Base-by-base conservation (phyloP, 2,888 invertebrate genomes). In the Cephus pygmeus region DNA sequence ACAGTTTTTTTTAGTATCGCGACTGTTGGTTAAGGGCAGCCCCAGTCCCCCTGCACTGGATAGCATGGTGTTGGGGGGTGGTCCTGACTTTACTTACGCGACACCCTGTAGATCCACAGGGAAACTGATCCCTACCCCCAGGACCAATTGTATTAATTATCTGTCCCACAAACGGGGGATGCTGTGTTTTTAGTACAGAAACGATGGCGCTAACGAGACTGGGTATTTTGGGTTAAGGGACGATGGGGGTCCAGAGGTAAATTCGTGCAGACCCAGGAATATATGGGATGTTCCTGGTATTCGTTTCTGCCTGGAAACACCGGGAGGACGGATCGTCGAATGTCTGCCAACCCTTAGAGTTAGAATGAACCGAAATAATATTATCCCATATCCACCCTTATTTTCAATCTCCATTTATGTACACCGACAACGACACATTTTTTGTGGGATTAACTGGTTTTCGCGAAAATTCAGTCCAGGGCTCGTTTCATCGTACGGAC, bases 61-160 rank as follows among this genome's bases (percentile, higher is more conserved):
- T 40, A 9, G 9, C 9, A 56, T 23, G 9, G 9, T 56, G 1
- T 23, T 23, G 56, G 1, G 15, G 12, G 1, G 0, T 15, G 40
- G 1, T 56, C 23, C 2, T 56, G 23, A 56, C 56, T 23, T 56
- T 23, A 56, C 23, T 56, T 56, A 23, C 12, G 12, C 35, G 35
- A 35, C 35, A 35, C 35, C 56, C 56, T 9, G 1, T 56, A 56
- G 23, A 56, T 15, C 12, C 12, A 6, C 6, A 4, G n/a, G 30
- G 69, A 69, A 69, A 11, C 12, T 31, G 31, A 71, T 71, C 33
- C 33, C 30, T 34, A 34, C 15, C 6, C 71, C 31, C 12, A 3
- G 71, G 56, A 31, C 33, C 71, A 71, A 71, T 71, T 71, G 11
- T 23, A 71, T 71, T 71, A 33, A 71, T 11, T 71, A 71, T n/a